Base-by-base conservation (phyloP, 2,797 vertebrate species). In the Chrysocyon brachyurus region DNA sequence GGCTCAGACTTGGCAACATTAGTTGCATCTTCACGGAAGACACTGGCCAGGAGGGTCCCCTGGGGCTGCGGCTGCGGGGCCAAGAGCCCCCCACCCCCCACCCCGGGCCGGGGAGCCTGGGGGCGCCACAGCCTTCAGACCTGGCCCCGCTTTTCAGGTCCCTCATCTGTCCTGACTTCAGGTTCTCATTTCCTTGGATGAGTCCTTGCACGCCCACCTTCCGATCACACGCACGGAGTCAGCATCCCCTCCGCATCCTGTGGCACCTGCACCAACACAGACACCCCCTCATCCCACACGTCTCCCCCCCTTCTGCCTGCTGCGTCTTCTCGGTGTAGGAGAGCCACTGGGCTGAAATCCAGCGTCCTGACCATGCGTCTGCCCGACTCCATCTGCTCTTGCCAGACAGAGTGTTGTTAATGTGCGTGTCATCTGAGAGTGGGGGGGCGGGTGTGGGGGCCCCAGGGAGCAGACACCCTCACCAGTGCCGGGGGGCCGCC, bases 171-270 rank as follows among this genome's bases (percentile, higher is more conserved):
- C 64, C 64, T 68, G 36, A 90, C 88, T 57, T 95, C 64, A 66
- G 9, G 86, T 96, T 88, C 78, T 59, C 81, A 85, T 91, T 95
- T 83, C 31, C 40, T 81, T 77, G 85, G 75, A n/a, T 87, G 59
- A 73, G 54, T 91, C 14, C n/a, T 40, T 63, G 6, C 36, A 59
- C 84, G 94, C 82, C 73, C 72, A 72, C 40, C 22, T 94, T 78
- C 49, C 10, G 40, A 5, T 59, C 85, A 79, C 54, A 61, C 54
- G 61, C 57, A 61, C 49, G 52, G 73, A 96, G n/a, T 90, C 72
- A 64, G 12, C 33, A 56, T 81, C 40, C 46, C 40, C 40, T 75
- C 14, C 63, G 56, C 6, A 52, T 63, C 90, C 66, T 5, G 46
- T 36, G 81, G 24, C 61, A 59, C 85, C 72, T 4, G 78, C 6